Base-by-base conservation (phyloP, 2,113 vertebrate genomes). In the Naja naja region DNA sequence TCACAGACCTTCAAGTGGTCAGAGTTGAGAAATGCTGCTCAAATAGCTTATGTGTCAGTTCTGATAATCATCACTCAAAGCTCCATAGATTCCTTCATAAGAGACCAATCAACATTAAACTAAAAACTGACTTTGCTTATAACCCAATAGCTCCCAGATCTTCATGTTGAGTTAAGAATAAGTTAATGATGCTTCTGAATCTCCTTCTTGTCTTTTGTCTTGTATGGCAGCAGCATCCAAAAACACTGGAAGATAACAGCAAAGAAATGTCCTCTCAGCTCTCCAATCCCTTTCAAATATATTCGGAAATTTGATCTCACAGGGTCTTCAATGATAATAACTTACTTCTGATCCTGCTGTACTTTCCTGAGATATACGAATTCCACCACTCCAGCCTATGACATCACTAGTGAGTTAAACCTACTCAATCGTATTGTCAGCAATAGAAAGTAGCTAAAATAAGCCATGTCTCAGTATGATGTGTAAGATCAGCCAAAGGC, bases 101-200 rank as follows among this genome's bases (percentile, higher is more conserved):
- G 23, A 11, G 14, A 9, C 34, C 25, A 53, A 49, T 18, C 34
- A 43, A n/a, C 18, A 34, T 12, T 49, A 14, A 56, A 92, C 27
- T 9, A 20, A 47, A 56, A 91, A 87, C 81, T 96, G 98, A 98
- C 98, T 98, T 95, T 98, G 97, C 95, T 98, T 99, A 95, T 99
- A 98, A 94, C 98, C 98, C 69, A 98, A 98, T 90, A 99, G 97
- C 88, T 99, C 97, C 98, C 98, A 99, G 95, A 98, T 98, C 97
- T 98, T 99, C 95, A 98, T 98, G 95, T 98, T 98, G 34, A 64
- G 98, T 98, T 54, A 98, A 95, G 88, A 93, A 97, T 85, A 99
- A 97, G 94, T 97, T 97, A 93, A 97, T 94, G 43, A 98, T 96
- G 0, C 98, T 95, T 98, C 98, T 25, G 96, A 97, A 55, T 99